A percentile compares a stretch with the other conserved stretches of the same genome.
Conservation (phyloP, 2,888 invertebrate species). For the Venusia cambrica region DNA sequence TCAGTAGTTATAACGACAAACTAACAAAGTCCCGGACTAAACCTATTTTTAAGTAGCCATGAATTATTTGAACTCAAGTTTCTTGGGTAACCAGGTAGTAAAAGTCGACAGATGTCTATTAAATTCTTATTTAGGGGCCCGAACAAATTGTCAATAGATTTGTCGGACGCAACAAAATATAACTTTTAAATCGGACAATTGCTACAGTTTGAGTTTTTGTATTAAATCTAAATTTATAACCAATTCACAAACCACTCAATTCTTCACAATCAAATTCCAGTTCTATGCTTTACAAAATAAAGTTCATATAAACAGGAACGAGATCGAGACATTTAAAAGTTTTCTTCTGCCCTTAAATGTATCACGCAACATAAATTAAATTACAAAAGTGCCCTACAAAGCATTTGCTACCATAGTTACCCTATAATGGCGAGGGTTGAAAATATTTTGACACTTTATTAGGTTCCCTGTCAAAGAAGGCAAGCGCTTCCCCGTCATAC, state of each 20-base stretch:
- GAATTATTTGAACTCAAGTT: conserved; percentile 17
- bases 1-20: conserved; percentile 11
- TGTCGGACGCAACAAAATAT: conserved; percentile 55
- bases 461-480: conserved; percentile 32
- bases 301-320: neutral
- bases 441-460: conserved; percentile 72
- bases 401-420: conserved; percentile 64
- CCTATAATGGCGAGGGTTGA: conserved; percentile 58
- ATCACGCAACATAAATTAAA: conserved; percentile 77
- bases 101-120: conserved; percentile 43
- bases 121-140: conserved; percentile 60
- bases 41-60: conserved; percentile 21
- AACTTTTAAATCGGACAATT: conserved; percentile 55
- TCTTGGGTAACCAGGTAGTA: conserved; percentile 22
- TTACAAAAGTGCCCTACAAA: conserved; percentile 60
- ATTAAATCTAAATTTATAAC: conserved; percentile 54
- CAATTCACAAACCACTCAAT: conserved; percentile 29
- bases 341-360: conserved; percentile 48
- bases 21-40: conserved; percentile 8
- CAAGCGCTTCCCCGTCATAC: no score
- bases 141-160: conserved; percentile 58
- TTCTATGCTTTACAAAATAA: neutral
- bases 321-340: conserved; percentile 29
- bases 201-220: conserved; percentile 67
- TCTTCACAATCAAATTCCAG: conserved; percentile 1